Conservation (phyloP, 2,113 vertebrate genomes). For the Tyrannus savana region DNA sequence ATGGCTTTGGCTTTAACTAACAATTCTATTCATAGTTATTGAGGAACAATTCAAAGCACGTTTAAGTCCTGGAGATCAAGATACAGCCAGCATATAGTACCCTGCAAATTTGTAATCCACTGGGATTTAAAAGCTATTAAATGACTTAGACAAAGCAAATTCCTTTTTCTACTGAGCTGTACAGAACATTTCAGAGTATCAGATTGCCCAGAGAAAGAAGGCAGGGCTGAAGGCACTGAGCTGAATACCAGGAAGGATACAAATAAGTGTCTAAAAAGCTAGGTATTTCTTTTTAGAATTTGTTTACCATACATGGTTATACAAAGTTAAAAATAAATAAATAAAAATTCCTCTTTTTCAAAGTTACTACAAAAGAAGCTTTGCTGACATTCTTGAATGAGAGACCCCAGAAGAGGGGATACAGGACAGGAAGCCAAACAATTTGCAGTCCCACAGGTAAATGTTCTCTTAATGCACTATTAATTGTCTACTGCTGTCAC, state of each 20-base stretch:
- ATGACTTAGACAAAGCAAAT: slow-evolving; percentile 57
- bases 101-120: slow-evolving; percentile 30
- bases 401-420: not conserved
- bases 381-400: not conserved
- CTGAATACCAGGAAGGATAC: not conserved
- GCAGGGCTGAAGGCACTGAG: slow-evolving; percentile 10
- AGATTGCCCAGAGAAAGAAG: slow-evolving; percentile 1
- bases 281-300: not conserved
- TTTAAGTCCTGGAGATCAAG: slow-evolving; percentile 38
- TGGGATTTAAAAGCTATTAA: slow-evolving; percentile 58
- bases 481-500: not conserved
- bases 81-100: slow-evolving; percentile 12
- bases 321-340: not conserved
- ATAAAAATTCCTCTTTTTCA: not conserved
- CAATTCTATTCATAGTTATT: slow-evolving; percentile 45
- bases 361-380: not conserved
- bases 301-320: not conserved
- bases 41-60: slow-evolving; percentile 53
- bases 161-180: slow-evolving; percentile 46
- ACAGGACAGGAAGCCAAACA: not conserved
- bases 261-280: slow-evolving; percentile 4
- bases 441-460: not conserved
- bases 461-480: not conserved
- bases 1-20: slow-evolving; percentile 20
- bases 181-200: slow-evolving; percentile 29